A percentile compares a stretch with the other conserved stretches of the same genome.
Evolutionary conservation across 2,797 vertebrate genomes (phyloP).

Genomic region (Sus cebifrons): DNA sequence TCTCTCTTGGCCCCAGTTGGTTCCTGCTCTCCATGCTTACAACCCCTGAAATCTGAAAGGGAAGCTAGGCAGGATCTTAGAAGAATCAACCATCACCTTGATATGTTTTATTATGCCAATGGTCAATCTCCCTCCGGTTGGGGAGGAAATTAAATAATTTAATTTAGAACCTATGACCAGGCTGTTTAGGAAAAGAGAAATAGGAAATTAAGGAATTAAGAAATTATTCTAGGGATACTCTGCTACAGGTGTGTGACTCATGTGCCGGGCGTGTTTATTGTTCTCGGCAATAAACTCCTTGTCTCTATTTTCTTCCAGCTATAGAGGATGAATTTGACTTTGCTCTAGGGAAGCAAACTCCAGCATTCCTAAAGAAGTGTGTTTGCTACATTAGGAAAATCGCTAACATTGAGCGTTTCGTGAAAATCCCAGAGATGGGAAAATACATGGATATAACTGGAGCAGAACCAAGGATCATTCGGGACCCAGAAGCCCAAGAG

Average conservation of each 20-base stretch:
- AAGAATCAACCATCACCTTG: background rate
- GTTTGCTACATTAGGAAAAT: slow-evolving; percentile 99
- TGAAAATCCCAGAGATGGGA: slow-evolving; percentile 97
- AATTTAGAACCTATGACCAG: background rate
- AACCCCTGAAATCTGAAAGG: background rate
- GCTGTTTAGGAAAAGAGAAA: slow-evolving; percentile 33
- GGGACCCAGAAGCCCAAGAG: slow-evolving; percentile 97
- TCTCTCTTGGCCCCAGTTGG: background rate
- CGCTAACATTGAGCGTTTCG: slow-evolving; percentile 98
- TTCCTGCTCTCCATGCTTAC: background rate
- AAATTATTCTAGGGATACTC: background rate
- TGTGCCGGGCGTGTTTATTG: background rate
- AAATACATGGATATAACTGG: slow-evolving; percentile 97
- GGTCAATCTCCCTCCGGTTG: background rate
- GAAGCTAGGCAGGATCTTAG: background rate
- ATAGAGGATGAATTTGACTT: slow-evolving; percentile 99
- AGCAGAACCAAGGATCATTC: slow-evolving; percentile 92
- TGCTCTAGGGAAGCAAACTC: slow-evolving; percentile 98
- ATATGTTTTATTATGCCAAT: background rate
- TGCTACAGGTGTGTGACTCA: background rate
- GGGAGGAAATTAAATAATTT: background rate
- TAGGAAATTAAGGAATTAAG: background rate
- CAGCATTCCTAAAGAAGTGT: slow-evolving; percentile 99
- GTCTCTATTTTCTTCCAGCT: slow-evolving; percentile 90
- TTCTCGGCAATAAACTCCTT: slow-evolving; percentile 72